A percentile compares a stretch with the other conserved stretches of the same genome.
These are phyloP conservation scores for Perodicticus potto DNA, from an alignment of 2,797 vertebrate genomes.

Conservation along the genomic window DNA sequence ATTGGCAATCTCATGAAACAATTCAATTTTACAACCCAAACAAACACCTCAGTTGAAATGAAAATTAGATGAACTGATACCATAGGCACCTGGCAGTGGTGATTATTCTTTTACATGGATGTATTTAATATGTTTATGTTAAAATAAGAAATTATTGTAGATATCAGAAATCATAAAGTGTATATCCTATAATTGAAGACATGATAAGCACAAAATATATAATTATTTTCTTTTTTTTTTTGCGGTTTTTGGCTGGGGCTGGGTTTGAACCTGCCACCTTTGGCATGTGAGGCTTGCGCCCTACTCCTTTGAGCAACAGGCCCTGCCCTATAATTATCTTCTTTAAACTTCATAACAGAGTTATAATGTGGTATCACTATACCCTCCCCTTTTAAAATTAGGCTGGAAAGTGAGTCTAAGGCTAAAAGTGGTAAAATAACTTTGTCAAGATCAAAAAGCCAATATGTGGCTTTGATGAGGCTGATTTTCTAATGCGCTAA, in stretches of 20 bases:
- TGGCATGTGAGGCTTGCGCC: too few relatives aligned
- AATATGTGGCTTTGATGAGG: background rate
- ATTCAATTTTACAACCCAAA: background rate
- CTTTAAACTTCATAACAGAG: background rate
- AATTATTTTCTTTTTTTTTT: background rate
- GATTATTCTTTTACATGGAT: background rate
- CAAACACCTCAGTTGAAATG: background rate
- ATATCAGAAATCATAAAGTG: slow-evolving; percentile 34
- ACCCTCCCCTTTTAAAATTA: background rate
- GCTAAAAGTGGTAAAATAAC: background rate
- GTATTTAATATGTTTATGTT: background rate
- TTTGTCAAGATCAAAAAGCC: slow-evolving; percentile 4
- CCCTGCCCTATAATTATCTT: background rate
- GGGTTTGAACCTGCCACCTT: too few relatives aligned
- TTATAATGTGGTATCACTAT: background rate
- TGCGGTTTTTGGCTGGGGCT: too few relatives aligned
- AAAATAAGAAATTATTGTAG: background rate
- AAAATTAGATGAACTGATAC: background rate
- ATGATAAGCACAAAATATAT: background rate
- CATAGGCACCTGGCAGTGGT: background rate
- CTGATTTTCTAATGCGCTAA: background rate
- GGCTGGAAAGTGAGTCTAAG: background rate
- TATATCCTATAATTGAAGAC: background rate
- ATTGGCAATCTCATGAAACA: background rate
- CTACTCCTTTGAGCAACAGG: too few relatives aligned